Conservation (phyloP, 2,113 vertebrate genomes). For the Mirounga angustirostris region DNA sequence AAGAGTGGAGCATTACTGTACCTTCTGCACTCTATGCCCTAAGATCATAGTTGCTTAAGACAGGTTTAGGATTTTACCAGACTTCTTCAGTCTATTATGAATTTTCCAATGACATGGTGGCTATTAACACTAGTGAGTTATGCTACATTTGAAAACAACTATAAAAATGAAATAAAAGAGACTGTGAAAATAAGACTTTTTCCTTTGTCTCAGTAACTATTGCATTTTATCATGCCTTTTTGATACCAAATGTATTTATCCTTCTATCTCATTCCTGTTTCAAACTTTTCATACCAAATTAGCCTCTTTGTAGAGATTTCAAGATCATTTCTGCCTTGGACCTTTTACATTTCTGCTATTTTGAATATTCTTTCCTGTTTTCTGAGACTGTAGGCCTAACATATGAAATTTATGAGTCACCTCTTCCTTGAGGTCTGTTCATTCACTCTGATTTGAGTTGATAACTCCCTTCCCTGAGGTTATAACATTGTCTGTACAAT, state of each 20-base stretch:
- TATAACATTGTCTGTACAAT: not conserved
- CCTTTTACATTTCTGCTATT: not conserved
- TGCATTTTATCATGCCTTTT: not conserved
- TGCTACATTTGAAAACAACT: constrained; percentile 10
- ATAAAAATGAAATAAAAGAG: constrained; percentile 3
- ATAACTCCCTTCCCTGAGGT: not conserved
- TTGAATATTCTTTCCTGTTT: not conserved
- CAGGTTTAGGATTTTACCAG: not conserved
- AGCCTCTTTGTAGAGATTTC: not conserved
- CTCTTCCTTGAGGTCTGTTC: not conserved
- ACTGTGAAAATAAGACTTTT: not conserved
- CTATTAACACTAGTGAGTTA: not conserved
- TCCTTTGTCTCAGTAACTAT: not conserved
- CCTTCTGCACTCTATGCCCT: not conserved
- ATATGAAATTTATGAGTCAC: not conserved
- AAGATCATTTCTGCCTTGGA: not conserved
- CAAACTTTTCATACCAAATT: not conserved
- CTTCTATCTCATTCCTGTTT: not conserved
- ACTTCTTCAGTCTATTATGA: not conserved
- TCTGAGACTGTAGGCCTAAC: not conserved
- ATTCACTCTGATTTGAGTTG: not conserved
- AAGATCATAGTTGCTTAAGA: not conserved
- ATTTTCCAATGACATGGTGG: not conserved
- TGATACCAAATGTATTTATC: not conserved
- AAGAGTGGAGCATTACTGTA: not conserved